Base-by-base conservation (phyloP, 2,888 invertebrate genomes). In the Ochropleura leucogaster region DNA sequence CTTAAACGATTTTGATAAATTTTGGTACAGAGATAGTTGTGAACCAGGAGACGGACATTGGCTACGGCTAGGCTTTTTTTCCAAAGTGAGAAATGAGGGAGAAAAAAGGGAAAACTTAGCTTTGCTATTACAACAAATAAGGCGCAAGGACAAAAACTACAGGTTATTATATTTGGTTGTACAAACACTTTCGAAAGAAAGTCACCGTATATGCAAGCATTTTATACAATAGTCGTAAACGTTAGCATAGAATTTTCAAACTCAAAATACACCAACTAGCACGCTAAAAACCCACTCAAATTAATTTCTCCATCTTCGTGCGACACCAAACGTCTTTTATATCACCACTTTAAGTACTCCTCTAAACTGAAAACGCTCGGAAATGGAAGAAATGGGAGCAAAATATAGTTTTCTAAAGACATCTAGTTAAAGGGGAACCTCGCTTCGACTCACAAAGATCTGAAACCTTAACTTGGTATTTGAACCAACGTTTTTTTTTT, bases 361-460 rank as follows among this genome's bases (percentile, higher is more conserved):
- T 20, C 12, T 60, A 49, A 46, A 30, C n/a, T 80, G 49, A 55
- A 55, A 46, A 49, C 20, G 42, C 18, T 57, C 18, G 7, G 18
- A 74, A 74, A 70, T 59, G 1, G 12, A 3, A 16, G 18, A 55
- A 66, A 67, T 14, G 4, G 2, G 3, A 71, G 46, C 5, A 12
- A 62, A 64, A 67, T 69, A 71, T 68, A 49, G 78, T 77, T 62
- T 63, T 69, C 59, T 55, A 67, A 72, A 82, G 62, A 77, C 18
- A 57, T 69, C 68, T 55, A 59, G 62, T 64, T 60, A 60, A 68
- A 66, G 42, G 9, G 47, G 46, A 59, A 14, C 12, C 40, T 49
- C 53, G 16, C 5, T 59, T 46, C 6, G 16, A 18, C 60, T 16
- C n/a, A 53, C 44, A 53, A 57, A 40, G 18, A 57, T 67, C 66